Percentiles rank a stretch among this genome's conserved stretches.
Evolutionary conservation across 2,797 vertebrate genomes (phyloP).

Genomic region (Bradypodion pumilum): DNA sequence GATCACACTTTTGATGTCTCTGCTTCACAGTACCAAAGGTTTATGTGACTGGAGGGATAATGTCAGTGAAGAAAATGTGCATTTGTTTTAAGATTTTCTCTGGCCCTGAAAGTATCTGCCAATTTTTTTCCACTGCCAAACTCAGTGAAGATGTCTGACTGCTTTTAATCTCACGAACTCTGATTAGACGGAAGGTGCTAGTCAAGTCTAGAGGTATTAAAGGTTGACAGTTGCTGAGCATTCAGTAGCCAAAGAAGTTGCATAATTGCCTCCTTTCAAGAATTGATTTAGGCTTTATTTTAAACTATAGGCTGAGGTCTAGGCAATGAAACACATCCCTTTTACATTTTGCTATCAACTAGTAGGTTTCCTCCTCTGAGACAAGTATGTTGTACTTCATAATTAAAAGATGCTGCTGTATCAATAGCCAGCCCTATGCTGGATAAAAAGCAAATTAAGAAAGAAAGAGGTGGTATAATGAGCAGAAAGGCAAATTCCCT

Average conservation of each 20-base stretch:
- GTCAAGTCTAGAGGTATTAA: neutral
- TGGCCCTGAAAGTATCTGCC: too few species aligned
- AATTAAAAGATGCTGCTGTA: constrained; percentile 61
- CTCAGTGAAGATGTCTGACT: neutral
- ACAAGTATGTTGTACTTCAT: constrained; percentile 16
- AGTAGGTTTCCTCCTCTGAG: constrained; percentile 14
- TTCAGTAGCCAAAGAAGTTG: neutral
- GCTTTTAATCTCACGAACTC: neutral
- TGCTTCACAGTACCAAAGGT: too few species aligned
- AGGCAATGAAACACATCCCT: constrained; percentile 8
- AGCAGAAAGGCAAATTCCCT: constrained; percentile 63
- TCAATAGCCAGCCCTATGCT: constrained; percentile 31
- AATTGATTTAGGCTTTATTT: neutral
- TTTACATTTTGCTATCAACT: constrained; percentile 22
- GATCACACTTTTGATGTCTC: too few species aligned
- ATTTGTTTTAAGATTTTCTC: too few species aligned
- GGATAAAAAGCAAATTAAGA: constrained; percentile 63
- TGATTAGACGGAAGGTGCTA: neutral
- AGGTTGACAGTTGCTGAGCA: neutral
- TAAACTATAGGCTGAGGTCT: neutral
- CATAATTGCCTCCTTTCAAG: neutral
- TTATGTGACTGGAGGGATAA: too few species aligned
- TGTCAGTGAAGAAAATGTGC: too few species aligned
- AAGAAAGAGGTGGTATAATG: constrained; percentile 63
- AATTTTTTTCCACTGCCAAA: neutral